Conservation (phyloP, 37 sponge, comb jelly and placozoan species). For the Oopsacas minuta region DNA sequence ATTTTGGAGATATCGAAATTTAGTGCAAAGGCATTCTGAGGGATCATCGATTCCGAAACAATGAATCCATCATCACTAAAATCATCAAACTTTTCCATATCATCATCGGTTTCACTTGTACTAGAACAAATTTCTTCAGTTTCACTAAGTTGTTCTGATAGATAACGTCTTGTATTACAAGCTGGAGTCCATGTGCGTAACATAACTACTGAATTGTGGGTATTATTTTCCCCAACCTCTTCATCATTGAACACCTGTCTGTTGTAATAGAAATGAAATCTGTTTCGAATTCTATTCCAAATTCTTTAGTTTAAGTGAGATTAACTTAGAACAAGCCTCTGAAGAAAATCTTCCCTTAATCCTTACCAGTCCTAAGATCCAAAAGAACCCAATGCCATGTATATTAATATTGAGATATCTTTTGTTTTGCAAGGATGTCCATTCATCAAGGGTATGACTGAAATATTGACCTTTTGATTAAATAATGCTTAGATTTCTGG, state of each 20-base stretch:
- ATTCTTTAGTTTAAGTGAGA: conserved; percentile 16
- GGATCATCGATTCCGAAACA: neutral
- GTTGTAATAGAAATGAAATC: conserved; percentile 9
- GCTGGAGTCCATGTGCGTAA: conserved; percentile 18
- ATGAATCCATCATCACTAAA: neutral
- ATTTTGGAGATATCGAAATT: neutral
- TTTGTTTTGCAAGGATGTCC: no score
- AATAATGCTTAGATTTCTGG: no score
- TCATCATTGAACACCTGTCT: neutral
- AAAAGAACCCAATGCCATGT: no score
- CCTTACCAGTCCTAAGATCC: no score
- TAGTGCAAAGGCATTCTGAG: neutral
- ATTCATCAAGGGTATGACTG: no score
- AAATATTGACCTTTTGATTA: no score
- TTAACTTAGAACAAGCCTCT: conserved; percentile 17
- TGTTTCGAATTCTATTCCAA: conserved; percentile 12
- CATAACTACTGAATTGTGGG: conserved; percentile 1
- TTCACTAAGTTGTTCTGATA: neutral
- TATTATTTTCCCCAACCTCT: conserved; percentile 9
- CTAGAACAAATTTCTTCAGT: neutral
- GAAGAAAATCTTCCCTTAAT: conserved; percentile 13
- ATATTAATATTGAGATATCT: no score
- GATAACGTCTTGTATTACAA: conserved; percentile 19
- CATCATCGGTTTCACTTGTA: neutral
- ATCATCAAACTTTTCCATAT: neutral